These are phyloP conservation scores for Leucophora obtusa DNA, from an alignment of 2,888 invertebrate species.

Conservation along the genomic window DNA sequence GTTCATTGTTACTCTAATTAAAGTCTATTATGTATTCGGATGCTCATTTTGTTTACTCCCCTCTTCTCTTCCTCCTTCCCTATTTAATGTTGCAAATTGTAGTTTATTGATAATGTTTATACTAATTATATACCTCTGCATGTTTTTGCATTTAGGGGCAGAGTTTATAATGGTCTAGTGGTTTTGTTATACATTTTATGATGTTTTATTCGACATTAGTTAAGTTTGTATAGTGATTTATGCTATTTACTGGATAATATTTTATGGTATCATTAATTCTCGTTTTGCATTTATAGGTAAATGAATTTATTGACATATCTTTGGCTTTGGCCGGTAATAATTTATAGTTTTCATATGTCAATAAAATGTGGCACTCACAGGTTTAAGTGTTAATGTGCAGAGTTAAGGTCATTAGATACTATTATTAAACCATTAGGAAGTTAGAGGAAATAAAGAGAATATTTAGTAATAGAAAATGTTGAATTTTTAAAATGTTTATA, in stretches of 20 bases:
- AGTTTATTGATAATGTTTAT: constrained; percentile 42
- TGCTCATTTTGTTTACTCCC: neutral
- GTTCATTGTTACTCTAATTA: constrained; percentile 54
- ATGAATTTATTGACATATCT: neutral
- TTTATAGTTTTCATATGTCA: neutral
- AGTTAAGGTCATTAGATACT: no score
- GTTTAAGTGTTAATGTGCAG: no score
- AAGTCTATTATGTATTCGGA: constrained; percentile 42
- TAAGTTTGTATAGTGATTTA: constrained; percentile 9
- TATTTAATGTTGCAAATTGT: constrained; percentile 16
- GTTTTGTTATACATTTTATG: constrained; percentile 32
- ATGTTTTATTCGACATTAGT: constrained; percentile 34
- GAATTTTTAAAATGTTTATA: no score
- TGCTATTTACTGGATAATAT: neutral
- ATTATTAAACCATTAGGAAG: no score
- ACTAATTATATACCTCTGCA: neutral
- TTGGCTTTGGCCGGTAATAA: neutral
- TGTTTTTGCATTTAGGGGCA: neutral
- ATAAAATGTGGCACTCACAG: neutral
- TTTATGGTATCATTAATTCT: neutral
- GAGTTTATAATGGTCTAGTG: constrained; percentile 38
- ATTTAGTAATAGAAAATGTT: no score
- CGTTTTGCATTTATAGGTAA: neutral
- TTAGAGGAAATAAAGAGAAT: no score
- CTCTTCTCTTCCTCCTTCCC: neutral